Percentiles rank a stretch among this genome's conserved stretches.
Conservation (phyloP, 2,888 invertebrate species). For the Meta bourneti region DNA sequence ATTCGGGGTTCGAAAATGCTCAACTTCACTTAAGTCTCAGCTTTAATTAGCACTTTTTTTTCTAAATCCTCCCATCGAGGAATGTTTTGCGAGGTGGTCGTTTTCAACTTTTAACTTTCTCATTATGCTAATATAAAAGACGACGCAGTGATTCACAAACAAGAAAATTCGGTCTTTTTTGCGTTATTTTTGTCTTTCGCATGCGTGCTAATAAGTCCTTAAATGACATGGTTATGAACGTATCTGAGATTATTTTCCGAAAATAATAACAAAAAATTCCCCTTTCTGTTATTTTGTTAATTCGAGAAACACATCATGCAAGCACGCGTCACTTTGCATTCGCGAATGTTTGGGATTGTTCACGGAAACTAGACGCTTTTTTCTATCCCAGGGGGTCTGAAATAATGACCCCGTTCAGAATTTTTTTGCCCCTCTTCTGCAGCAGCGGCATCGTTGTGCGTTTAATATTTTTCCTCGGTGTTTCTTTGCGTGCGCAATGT, state of each 20-base stretch:
- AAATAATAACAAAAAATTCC: background rate
- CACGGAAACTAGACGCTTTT: slow-evolving; percentile 34
- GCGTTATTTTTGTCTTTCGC: slow-evolving; percentile 8
- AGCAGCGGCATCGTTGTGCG: background rate
- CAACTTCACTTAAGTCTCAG: slow-evolving; percentile 33
- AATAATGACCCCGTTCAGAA: slow-evolving; percentile 69
- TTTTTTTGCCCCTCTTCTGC: slow-evolving; percentile 32
- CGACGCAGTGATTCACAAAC: slow-evolving; percentile 44
- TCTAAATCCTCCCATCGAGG: background rate
- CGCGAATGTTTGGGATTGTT: slow-evolving; percentile 46
- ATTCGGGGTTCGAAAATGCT: slow-evolving; percentile 51
- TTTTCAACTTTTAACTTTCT: slow-evolving; percentile 71
- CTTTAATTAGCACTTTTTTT: slow-evolving; percentile 63
- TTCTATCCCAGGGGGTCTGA: slow-evolving; percentile 65
- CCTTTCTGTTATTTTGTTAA: slow-evolving; percentile 39
- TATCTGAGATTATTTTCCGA: slow-evolving; percentile 8
- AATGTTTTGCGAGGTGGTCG: slow-evolving; percentile 25
- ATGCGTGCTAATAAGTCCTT: slow-evolving; percentile 70
- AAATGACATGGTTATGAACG: slow-evolving; percentile 69
- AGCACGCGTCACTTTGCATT: slow-evolving; percentile 31
- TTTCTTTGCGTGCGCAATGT: slow-evolving; percentile 25
- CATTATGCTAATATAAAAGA: slow-evolving; percentile 72
- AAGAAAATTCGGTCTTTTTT: slow-evolving; percentile 25
- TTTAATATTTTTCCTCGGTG: slow-evolving; percentile 46
- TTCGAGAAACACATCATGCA: slow-evolving; percentile 41